Conservation (phyloP, 2,797 vertebrate genomes). For the Luscinia luscinia region DNA sequence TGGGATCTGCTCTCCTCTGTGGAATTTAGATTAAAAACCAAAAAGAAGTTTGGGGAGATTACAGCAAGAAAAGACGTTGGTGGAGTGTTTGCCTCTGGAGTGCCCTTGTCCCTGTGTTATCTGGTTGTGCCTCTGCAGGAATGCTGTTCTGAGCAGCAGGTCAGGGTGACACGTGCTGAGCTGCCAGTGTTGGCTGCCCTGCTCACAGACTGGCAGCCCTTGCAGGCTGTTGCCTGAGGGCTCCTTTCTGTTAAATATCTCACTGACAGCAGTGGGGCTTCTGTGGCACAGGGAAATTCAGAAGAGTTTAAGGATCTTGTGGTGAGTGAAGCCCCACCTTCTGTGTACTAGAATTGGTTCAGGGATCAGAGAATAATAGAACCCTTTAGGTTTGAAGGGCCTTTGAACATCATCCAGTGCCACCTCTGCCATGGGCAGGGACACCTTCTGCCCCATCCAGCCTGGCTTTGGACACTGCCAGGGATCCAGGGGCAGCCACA, state of each 20-base stretch:
- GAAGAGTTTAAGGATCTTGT: background rate
- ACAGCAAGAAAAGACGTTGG: background rate
- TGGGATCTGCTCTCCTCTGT: background rate
- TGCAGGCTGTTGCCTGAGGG: background rate
- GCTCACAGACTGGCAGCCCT: background rate
- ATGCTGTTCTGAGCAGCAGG: background rate
- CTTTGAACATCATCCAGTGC: background rate
- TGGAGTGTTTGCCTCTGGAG: background rate
- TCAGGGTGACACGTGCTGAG: background rate
- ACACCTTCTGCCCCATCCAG: rapidly evolving
- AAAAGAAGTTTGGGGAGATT: background rate
- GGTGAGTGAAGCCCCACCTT: too few species aligned
- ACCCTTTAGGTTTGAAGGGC: background rate
- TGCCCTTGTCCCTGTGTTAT: background rate
- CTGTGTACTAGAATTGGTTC: background rate
- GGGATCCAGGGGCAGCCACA: background rate
- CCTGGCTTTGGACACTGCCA: background rate
- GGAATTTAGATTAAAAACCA: background rate
- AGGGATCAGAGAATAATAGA: too few species aligned
- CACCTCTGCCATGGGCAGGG: background rate
- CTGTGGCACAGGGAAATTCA: background rate
- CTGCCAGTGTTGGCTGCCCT: background rate
- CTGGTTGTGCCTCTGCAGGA: background rate
- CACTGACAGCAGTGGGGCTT: background rate
- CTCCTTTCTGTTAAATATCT: background rate